Evolutionary conservation across 2,888 invertebrate species (phyloP), one percentile per base, ranked within the genome.

Genomic region (Philaethria dido): DNA sequence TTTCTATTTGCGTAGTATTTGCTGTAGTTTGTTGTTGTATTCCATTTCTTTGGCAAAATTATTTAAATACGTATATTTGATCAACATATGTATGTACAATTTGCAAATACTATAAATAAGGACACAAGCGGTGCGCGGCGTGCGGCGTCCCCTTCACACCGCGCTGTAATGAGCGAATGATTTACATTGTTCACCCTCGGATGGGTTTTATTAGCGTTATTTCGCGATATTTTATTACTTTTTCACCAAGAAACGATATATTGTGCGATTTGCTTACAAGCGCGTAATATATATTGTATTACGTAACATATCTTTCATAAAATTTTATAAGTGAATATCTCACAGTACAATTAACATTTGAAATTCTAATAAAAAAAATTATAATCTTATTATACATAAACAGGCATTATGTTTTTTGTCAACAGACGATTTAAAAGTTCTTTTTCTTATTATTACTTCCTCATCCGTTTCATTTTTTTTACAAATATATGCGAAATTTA

Each of bases 131-230:
- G 13, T 3, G 39, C 13, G 33, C 33, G 29, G 16, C 33, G 25
- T 29, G 36, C 39, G 18, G 55, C 20, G 50, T 11, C 29, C 39
- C 39, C 55, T 22, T 39, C 14, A 39, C 22, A 14, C 44, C 29
- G 29, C 39, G 39, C 44, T 29, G 59, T 44, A 59, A 59, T 59
- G 29, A 59, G 44, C 44, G 44, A 18, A 59, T 44, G 29, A 45
- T 45, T 45, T 44, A 59, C 44, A 59, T 45, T 29, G 44, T 29
- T 59, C 29, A 59, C 44, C 18, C 16, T 44, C 29, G 16, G 13
- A 55, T 39, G 55, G 39, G 39, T 55, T 55, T 55, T 55, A 55
- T 55, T 39, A 22, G 55, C 20, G 39, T 22, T 55, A 55, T 55
- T 55, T 55, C 55, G 39, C 20, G 8, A 55, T 52, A 33, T 55